Percentiles rank a stretch among this genome's conserved stretches.
These are phyloP conservation scores for Diorhabda elongata DNA, from an alignment of 1,140 invertebrate genomes.

Conservation along the genomic window DNA sequence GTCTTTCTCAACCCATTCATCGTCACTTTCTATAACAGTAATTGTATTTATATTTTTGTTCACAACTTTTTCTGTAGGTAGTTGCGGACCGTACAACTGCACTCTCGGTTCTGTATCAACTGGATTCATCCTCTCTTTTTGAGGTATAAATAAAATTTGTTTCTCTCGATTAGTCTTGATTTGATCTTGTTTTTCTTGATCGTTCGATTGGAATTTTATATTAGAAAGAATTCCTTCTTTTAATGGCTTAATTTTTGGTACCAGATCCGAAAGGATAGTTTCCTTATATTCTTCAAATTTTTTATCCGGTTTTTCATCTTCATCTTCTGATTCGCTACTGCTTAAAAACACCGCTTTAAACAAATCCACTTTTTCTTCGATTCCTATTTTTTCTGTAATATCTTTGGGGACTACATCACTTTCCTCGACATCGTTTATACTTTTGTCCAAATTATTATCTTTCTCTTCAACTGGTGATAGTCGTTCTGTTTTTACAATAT, in stretches of 20 bases:
- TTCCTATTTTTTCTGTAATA: conserved; percentile 41
- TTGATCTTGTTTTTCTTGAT: conserved; percentile 22
- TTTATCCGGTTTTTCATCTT: conserved; percentile 29
- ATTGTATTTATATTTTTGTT: conserved; percentile 3
- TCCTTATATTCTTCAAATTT: conserved; percentile 32
- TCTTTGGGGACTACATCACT: conserved; percentile 27
- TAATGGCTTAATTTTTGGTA: conserved; percentile 43
- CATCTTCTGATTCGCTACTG: conserved; percentile 41
- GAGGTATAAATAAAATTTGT: neutral
- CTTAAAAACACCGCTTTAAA: conserved; percentile 45
- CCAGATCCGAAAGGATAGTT: conserved; percentile 36
- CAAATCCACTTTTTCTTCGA: conserved; percentile 42
- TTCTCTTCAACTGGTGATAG: conserved; percentile 1
- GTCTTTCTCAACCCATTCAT: conserved; percentile 42
- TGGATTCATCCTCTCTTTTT: conserved; percentile 5
- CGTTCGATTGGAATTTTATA: conserved; percentile 33
- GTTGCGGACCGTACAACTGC: conserved; percentile 36
- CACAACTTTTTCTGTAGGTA: conserved; percentile 29
- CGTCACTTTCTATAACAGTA: conserved; percentile 23
- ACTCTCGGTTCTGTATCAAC: too few relatives aligned
- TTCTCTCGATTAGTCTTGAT: neutral
- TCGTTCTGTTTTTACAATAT: conserved; percentile 4
- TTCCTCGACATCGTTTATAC: conserved; percentile 5
- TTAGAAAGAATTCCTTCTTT: conserved; percentile 44
- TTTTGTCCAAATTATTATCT: neutral